Evolutionary conservation across 2,888 invertebrate genomes (phyloP).

Genomic region (Xylota sylvarum): DNA sequence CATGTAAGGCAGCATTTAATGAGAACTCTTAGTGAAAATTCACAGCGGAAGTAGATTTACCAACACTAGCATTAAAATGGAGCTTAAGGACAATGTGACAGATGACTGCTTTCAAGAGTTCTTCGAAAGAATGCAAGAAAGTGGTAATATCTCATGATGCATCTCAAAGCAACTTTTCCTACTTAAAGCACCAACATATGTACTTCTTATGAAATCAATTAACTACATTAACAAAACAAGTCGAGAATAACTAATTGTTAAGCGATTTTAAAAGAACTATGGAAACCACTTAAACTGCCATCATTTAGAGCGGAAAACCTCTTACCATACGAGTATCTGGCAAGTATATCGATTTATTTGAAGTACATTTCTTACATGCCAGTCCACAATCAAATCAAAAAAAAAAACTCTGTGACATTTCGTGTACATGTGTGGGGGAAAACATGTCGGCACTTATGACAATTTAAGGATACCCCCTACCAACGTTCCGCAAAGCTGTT

Average conservation of each 20-base stretch:
- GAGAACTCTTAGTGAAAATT: too few relatives aligned
- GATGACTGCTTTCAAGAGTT: too few relatives aligned
- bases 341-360: slow-evolving; percentile 25
- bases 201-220: not conserved
- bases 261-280: slow-evolving; percentile 22
- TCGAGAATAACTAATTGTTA: slow-evolving; percentile 18
- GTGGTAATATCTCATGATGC: too few relatives aligned
- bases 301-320: not conserved
- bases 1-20: too few relatives aligned
- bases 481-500: slow-evolving; percentile 13
- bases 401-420: slow-evolving; percentile 9
- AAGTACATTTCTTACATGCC: slow-evolving; percentile 15
- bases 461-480: slow-evolving; percentile 33
- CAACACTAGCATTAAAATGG: too few relatives aligned
- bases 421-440: slow-evolving; percentile 5
- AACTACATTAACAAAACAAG: not conserved
- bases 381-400: slow-evolving; percentile 22
- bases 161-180: too few relatives aligned
- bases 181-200: too few relatives aligned
- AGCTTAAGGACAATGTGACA: too few relatives aligned
- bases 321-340: not conserved
- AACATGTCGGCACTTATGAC: slow-evolving; percentile 51
- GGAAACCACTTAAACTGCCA: not conserved
- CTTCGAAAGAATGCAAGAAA: too few relatives aligned
- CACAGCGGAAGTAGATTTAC: too few relatives aligned